Evolutionary conservation across 2,113 vertebrate species (phyloP), one percentile per base, ranked within the genome.

Genomic region (Poeciliopsis retropinna): DNA sequence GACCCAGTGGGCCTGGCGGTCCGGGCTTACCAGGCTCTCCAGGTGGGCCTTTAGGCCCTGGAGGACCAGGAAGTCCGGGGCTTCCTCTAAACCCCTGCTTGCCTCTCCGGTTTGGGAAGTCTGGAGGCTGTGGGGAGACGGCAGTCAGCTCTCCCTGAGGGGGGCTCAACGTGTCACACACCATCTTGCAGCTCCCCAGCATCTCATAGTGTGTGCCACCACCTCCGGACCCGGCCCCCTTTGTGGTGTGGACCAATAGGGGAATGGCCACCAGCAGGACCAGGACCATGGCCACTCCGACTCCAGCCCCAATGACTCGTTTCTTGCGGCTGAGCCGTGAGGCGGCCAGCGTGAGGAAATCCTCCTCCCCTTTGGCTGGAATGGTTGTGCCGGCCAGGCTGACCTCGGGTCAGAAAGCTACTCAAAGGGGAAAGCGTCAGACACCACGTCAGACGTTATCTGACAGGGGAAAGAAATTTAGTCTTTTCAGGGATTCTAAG

Each of bases 281-380:
- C 82, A 99, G 92, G 76, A 99, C 97, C 97, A 99, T 98, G 92
- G 96, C 97, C 94, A 98, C 97, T 72, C 97, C 97, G 39, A 98
- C 94, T 88, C 95, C 97, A 65, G 95, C 97, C 68, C 96, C 97
- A 10, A 97, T 97, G 87, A 97, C 97, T 80, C 97, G 94, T 93
- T 97, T 97, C 89, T 96, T 95, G 77, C 96, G 96, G 93, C 95
- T 96, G 88, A 98, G 94, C 88, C 96, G 95, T 80, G 97, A 96
- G 85, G 96, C 94, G 67, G 97, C 97, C 96, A 98, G 96, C 81
- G 97, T 96, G 92, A 98, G 95, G 91, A 98, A 95, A 86, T 98
- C 97, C 88, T 97, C 96, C 87, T 97, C 96, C 80, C 96, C 96
- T 93, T 98, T 98, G 80, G 96, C 95, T 79, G 97, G 94, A 95